Evolutionary conservation across 2,888 invertebrate species (phyloP).

Genomic region (Drosophila algonquin): DNA sequence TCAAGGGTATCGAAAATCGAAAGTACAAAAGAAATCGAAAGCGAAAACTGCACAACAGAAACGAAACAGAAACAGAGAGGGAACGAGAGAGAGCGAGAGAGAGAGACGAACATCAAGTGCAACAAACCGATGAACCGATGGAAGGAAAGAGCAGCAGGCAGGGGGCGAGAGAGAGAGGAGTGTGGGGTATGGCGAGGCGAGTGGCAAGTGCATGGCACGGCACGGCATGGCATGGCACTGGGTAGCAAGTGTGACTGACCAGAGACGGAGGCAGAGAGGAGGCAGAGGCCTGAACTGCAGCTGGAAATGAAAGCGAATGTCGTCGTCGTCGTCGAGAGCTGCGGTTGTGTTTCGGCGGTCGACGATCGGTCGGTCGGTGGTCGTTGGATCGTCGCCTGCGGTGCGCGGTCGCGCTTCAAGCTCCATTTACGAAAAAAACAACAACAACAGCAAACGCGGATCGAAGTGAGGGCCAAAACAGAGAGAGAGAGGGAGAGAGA

Average conservation of each 20-base stretch:
- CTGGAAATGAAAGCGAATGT: conserved; percentile 76
- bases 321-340: conserved; percentile 29
- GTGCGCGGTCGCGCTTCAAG: conserved; percentile 71
- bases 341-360: conserved; percentile 31
- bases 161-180: conserved; percentile 1
- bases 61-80: conserved; percentile 37
- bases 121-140: conserved; percentile 66
- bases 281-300: conserved; percentile 38
- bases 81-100: conserved; percentile 23
- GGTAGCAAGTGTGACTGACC: conserved; percentile 70
- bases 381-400: conserved; percentile 51
- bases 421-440: conserved; percentile 61
- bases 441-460: conserved; percentile 38
- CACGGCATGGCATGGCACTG: conserved; percentile 42
- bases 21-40: conserved; percentile 78
- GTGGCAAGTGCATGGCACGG: conserved; percentile 66
- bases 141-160: conserved; percentile 31
- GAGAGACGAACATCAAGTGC: conserved; percentile 68
- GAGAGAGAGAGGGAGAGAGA: conserved; percentile 11
- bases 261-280: conserved; percentile 35
- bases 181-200: conserved; percentile 9
- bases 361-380: conserved; percentile 31
- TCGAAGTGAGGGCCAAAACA: conserved; percentile 43
- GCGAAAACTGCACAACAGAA: conserved; percentile 56
- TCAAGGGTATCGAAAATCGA: conserved; percentile 75